Evolutionary conservation across 2,797 vertebrate species (phyloP), one percentile per base, ranked within the genome.

Genomic region (Pagetopsis macropterus): DNA sequence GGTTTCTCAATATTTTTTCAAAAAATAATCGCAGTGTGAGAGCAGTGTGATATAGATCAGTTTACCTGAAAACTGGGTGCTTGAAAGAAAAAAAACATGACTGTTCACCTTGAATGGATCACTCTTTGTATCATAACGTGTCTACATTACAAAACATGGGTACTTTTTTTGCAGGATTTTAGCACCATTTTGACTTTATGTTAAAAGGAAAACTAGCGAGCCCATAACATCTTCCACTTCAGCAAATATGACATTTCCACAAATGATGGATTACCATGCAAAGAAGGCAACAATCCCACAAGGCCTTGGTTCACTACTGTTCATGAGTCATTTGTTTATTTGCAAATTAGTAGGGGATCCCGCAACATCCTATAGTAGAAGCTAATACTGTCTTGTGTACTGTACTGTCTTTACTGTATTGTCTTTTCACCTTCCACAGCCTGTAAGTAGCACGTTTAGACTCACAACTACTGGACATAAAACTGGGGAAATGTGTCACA

Each of bases 1-100:
- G 21, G 41, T 55, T 59, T 57, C 23, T 65, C 14, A 37, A 67
- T 52, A 65, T 83, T 86, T 86, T 7, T 58, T 72, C 17, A 19
- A 63, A 73, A 21, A 80, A 65, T 37, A 13, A 76, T 43, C 49
- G 10, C 61, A n/a, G 57, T 3, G 60, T 27, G 55, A 65, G 50
- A 75, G 54, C 21, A n/a, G 31, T 3, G 3, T 16, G 58, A 50
- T 17, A 17, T 8, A 33, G 56, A 72, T 65, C 51, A 44, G 48
- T 69, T 79, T 65, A 70, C 49, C 55, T 40, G 50, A 66, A 45
- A 13, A 15, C 9, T 19, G 3, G 33, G 41, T 2, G 1, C 46
- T 31, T n/a, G 19, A 64, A 68, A 76, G 43, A 70, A 56, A 71
- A 71, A 16, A 60, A 69, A 72, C 46, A 69, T 1, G 14, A 49